Evolutionary conservation across 1,140 invertebrate species (phyloP), one percentile per base, ranked within the genome.

Genomic region (Aphelenchoides fujianensis): DNA sequence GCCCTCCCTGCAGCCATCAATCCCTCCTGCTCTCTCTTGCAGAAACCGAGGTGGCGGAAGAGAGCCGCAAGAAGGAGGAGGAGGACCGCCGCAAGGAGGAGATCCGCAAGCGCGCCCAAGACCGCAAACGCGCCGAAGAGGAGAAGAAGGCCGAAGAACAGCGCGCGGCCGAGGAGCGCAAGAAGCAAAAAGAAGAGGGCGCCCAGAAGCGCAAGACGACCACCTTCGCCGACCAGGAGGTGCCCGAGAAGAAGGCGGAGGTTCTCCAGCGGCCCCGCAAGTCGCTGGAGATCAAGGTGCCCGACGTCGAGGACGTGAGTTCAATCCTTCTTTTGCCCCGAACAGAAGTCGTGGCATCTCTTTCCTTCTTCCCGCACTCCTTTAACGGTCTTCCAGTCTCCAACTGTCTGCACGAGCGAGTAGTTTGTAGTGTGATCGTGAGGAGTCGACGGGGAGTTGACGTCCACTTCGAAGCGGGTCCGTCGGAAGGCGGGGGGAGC

Each of bases 181-280:
- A 53, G 32, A 66, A 66, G 36, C 67, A 19, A 16, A 69, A 69
- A 69, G 67, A 31, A 5, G 62, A 70, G 16, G 62, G n/a, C 1
- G n/a, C 64, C 27, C 61, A 70, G 23, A 69, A 69, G 3, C 67
- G 67, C 5, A 68, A 69, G 30, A 27, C 67, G n/a, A 71, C 12
- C 12, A 71, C 12, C n/a, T 71, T 69, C 3, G 68, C 67, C 16
- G 67, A 69, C 31, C 67, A 69, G 37, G 67, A 68, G 34, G 64
- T 28, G 1, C 67, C 67, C 32, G 67, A 67, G 32, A 67, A 67
- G 30, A 61, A 67, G 64, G 41, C 41, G 41, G 41, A 48, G 23
- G 41, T 48, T 23, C 27, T 59, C 34, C 19, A 59, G 55, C 28
- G 34, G 34, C 41, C 41, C 12, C 55, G 55, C 55, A 59, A 59